Conservation (phyloP, 2,797 vertebrate genomes). For the Thripadectes ignobilis region DNA sequence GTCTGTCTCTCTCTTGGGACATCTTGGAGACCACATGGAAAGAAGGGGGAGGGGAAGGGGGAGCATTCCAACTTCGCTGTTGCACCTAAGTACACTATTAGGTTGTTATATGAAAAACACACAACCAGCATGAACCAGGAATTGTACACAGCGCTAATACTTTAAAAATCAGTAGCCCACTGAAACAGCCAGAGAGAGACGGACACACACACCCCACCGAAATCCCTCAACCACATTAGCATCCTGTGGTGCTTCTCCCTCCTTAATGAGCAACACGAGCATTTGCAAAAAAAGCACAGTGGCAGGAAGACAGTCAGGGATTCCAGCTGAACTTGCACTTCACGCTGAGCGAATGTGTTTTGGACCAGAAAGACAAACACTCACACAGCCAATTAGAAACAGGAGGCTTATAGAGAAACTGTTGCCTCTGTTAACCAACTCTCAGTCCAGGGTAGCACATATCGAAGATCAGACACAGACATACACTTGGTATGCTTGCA, state of each 20-base stretch:
- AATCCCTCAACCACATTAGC: background rate
- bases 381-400: background rate
- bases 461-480: background rate
- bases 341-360: background rate
- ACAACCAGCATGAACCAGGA: background rate
- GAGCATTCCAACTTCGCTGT: no score
- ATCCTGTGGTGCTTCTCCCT: background rate
- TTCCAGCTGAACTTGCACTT: background rate
- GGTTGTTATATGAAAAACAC: background rate
- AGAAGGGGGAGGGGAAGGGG: no score
- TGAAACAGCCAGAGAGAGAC: background rate
- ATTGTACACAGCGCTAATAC: background rate
- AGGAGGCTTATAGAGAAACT: background rate
- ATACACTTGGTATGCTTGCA: background rate
- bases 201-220: background rate
- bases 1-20: no score
- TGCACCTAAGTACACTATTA: background rate
- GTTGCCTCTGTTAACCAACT: background rate
- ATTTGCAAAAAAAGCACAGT: background rate
- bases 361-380: background rate
- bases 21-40: no score
- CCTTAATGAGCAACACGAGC: accelerated
- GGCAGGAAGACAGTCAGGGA: background rate
- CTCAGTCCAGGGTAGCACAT: background rate
- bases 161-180: background rate